Conservation (phyloP, 2,797 vertebrate species). For the Notolepis coatsorum region DNA sequence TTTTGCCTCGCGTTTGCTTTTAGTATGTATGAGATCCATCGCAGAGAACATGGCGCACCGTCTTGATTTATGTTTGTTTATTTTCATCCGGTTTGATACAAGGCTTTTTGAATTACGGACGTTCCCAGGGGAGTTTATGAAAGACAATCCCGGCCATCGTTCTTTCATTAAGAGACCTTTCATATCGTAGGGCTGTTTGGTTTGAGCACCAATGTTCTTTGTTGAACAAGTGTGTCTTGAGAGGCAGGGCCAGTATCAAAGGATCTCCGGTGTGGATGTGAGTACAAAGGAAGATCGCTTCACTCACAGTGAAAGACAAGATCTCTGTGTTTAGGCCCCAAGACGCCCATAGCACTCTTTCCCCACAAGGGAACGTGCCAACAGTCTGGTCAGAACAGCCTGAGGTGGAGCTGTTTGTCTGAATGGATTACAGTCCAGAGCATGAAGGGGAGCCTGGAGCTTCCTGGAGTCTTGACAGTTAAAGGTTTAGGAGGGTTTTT, state of each 20-base stretch:
- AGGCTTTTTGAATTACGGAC: slow-evolving; percentile 31
- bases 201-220: slow-evolving; percentile 24
- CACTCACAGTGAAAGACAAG: slow-evolving; percentile 40
- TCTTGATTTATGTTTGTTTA: slow-evolving; percentile 52
- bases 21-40: slow-evolving; percentile 51
- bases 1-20: slow-evolving; percentile 20
- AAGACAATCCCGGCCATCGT: slow-evolving; percentile 20
- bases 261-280: not conserved
- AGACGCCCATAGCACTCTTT: slow-evolving; percentile 15
- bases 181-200: slow-evolving; percentile 41
- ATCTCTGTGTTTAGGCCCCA: slow-evolving; percentile 32
- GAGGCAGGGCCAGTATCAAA: slow-evolving; percentile 19
- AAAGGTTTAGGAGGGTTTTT: not conserved
- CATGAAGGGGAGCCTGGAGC: not conserved
- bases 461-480: not conserved
- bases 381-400: slow-evolving; percentile 37
- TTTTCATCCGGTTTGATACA: slow-evolving; percentile 39
- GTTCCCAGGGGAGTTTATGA: slow-evolving; percentile 31
- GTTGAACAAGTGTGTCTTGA: slow-evolving; percentile 21
- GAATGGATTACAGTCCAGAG: slow-evolving; percentile 2
- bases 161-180: slow-evolving; percentile 37
- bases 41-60: slow-evolving; percentile 5
- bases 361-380: slow-evolving; percentile 50
- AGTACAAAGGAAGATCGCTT: slow-evolving; percentile 20
- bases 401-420: slow-evolving; percentile 16